Conservation (phyloP, 2,797 vertebrate species). For the Rhabdophis nuchalis region DNA sequence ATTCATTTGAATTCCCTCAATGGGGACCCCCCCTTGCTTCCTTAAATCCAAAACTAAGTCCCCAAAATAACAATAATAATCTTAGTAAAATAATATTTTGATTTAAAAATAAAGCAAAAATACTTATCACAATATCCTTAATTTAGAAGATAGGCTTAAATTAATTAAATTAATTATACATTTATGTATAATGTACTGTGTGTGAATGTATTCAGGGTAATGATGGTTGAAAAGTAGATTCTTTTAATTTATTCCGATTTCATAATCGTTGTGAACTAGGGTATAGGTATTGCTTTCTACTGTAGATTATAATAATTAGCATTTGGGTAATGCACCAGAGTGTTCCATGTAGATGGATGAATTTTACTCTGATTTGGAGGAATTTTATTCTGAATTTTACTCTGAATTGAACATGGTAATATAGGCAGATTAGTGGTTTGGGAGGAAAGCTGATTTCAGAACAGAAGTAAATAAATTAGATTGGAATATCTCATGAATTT, state of each 20-base stretch:
- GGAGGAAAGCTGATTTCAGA: background rate
- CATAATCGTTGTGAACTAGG: background rate
- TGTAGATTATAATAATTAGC: background rate
- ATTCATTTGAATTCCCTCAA: conserved; percentile 33
- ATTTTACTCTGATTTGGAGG: background rate
- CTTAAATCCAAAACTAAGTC: background rate
- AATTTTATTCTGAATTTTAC: background rate
- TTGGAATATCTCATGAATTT: background rate
- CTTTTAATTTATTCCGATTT: background rate
- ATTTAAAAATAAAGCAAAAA: background rate
- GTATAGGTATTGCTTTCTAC: background rate
- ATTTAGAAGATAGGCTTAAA: background rate
- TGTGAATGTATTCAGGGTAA: background rate
- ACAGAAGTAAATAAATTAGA: background rate
- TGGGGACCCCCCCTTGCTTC: conserved; percentile 33
- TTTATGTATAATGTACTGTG: background rate
- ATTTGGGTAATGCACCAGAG: background rate
- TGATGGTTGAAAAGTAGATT: background rate
- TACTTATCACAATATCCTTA: background rate
- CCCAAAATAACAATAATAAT: background rate
- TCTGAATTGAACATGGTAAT: background rate
- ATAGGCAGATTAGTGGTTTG: background rate
- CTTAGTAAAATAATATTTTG: background rate
- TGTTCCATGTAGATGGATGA: background rate
- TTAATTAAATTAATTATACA: background rate